Evolutionary conservation across 35 echinoderm and acorn worm species (phyloP).

Genomic region (Eucidaris tribuloides): DNA sequence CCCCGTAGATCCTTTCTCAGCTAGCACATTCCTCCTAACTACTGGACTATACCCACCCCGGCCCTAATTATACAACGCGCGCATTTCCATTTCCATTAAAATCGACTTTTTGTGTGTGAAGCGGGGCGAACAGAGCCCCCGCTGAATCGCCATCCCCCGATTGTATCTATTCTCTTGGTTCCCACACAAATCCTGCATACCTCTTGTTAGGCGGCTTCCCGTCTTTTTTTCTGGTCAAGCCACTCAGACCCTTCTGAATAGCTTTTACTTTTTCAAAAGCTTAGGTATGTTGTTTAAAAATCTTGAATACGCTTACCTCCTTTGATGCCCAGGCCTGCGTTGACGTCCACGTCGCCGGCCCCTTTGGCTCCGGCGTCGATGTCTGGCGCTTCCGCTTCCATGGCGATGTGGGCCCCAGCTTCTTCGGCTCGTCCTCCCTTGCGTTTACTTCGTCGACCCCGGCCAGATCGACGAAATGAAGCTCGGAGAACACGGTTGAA

Average conservation of each 20-base stretch:
- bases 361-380: background rate
- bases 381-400: constrained; percentile 5
- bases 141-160: background rate
- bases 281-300: background rate
- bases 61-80: constrained; percentile 12
- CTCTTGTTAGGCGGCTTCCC: no score
- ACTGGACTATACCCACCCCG: constrained; percentile 5
- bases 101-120: constrained; percentile 36
- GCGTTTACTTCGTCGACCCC: constrained; percentile 19
- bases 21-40: constrained; percentile 10
- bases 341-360: background rate
- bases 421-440: background rate
- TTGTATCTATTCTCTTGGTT: background rate
- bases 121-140: background rate
- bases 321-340: background rate
- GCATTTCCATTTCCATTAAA: constrained; percentile 2
- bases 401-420: background rate
- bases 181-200: no score
- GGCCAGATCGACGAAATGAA: constrained; percentile 26
- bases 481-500: constrained; percentile 8
- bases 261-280: background rate
- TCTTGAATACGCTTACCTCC: background rate
- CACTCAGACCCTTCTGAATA: background rate
- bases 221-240: constrained; percentile 12
- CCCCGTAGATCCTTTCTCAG: background rate